Evolutionary conservation across 2,113 vertebrate genomes (phyloP).

Genomic region (Chrysochloris asiatica): DNA sequence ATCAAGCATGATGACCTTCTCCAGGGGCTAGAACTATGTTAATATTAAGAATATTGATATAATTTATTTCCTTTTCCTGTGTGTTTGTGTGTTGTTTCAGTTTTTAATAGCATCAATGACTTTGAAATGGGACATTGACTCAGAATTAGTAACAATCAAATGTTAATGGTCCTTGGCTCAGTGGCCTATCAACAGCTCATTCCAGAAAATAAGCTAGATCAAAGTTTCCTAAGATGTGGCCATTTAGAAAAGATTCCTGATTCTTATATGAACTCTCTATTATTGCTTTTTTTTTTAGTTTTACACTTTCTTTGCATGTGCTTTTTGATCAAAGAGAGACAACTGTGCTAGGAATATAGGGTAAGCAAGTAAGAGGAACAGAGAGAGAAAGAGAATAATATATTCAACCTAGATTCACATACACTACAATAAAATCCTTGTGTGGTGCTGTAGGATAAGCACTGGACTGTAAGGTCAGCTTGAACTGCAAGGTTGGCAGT

Average conservation of each 20-base stretch:
- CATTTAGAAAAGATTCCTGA: conserved; percentile 54
- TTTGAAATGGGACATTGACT: conserved; percentile 76
- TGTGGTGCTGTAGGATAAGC: too few relatives aligned
- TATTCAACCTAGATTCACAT: conserved; percentile 28
- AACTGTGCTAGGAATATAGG: background rate
- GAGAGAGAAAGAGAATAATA: conserved; percentile 46
- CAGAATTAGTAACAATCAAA: conserved; percentile 72
- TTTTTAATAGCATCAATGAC: conserved; percentile 74
- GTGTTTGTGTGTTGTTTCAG: conserved; percentile 50
- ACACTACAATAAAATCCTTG: conserved; percentile 27
- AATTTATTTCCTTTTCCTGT: conserved; percentile 26
- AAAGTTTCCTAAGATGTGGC: conserved; percentile 55
- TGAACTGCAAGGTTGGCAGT: too few relatives aligned
- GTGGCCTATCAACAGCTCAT: conserved; percentile 68
- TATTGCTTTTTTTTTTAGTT: conserved; percentile 31
- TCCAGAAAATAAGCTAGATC: conserved; percentile 64
- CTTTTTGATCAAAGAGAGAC: conserved; percentile 23
- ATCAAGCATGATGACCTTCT: background rate
- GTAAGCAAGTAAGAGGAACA: conserved; percentile 36
- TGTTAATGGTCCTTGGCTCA: conserved; percentile 73
- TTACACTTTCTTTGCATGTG: conserved; percentile 28
- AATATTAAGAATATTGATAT: background rate
- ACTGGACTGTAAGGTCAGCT: too few relatives aligned
- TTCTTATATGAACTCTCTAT: conserved; percentile 5
- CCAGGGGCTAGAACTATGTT: background rate